Conservation (phyloP, 2,888 invertebrate species). For the Stratiomys singularior region DNA sequence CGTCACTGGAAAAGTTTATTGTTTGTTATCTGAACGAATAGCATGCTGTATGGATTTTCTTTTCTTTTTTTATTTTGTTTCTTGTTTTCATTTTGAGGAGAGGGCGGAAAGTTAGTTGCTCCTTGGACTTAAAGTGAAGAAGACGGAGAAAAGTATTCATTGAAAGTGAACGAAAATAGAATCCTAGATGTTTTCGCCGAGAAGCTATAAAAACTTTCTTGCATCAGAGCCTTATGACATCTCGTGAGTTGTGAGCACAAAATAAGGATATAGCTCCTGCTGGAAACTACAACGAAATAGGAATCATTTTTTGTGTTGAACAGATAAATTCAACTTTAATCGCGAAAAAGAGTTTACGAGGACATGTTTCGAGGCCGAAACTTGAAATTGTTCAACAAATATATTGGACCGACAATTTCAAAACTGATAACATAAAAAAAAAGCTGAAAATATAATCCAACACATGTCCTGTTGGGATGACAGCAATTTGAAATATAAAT, state of each 20-base stretch:
- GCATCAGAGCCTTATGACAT: constrained; percentile 47
- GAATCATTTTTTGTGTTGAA: background rate
- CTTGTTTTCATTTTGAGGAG: too few species aligned
- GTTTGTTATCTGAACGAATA: constrained; percentile 23
- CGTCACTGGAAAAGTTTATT: constrained; percentile 44
- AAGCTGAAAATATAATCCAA: too few species aligned
- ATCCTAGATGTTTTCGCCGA: constrained; percentile 30
- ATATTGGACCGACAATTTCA: too few species aligned
- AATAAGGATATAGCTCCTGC: constrained; percentile 28
- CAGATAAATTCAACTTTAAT: background rate
- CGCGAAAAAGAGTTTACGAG: background rate
- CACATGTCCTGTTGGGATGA: too few species aligned
- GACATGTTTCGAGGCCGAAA: too few species aligned
- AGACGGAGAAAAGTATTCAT: constrained; percentile 34
- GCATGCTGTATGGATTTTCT: constrained; percentile 14
- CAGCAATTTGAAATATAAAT: too few species aligned
- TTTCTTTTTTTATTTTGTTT: too few species aligned
- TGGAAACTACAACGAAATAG: constrained; percentile 35
- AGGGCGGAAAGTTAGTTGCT: constrained; percentile 3
- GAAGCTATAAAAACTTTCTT: constrained; percentile 51
- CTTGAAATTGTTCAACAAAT: too few species aligned
- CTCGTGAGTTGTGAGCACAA: background rate
- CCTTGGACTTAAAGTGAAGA: background rate
- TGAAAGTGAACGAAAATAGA: background rate
- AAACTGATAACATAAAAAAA: too few species aligned